Conservation (phyloP, 64 coral and sea anemone genomes). For the Hydrozoanthus tunicans region DNA sequence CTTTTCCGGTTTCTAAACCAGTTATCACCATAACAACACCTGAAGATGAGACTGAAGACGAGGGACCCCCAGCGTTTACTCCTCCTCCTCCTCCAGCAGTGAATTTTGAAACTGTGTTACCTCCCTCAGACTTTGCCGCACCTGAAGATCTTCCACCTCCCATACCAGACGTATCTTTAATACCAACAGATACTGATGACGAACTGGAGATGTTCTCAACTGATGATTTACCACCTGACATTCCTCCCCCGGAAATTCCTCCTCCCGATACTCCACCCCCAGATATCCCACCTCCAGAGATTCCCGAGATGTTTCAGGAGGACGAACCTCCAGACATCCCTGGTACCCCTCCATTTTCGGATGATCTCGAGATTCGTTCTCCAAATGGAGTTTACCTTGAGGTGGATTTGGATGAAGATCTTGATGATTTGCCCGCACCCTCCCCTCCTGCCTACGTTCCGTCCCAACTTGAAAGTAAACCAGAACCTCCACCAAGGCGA, state of each 20-base stretch:
- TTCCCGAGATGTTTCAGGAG: slow-evolving; percentile 33
- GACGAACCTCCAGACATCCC: slow-evolving; percentile 31
- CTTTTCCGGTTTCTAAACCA: slow-evolving; percentile 43
- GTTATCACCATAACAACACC: slow-evolving; percentile 82
- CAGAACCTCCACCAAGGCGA: slow-evolving; percentile 46
- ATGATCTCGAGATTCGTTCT: slow-evolving; percentile 27
- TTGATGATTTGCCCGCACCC: slow-evolving; percentile 32
- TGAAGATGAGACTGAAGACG: slow-evolving; percentile 59
- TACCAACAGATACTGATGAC: background rate
- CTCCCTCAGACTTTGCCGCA: slow-evolving; percentile 53
- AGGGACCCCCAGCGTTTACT: slow-evolving; percentile 35
- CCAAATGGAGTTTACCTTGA: slow-evolving; percentile 48
- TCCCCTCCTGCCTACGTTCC: slow-evolving; percentile 51
- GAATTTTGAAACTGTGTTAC: background rate
- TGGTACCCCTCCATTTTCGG: background rate
- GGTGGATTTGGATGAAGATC: slow-evolving; percentile 48
- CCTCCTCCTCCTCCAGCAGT: slow-evolving; percentile 59
- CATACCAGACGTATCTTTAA: slow-evolving; percentile 5
- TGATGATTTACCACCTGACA: slow-evolving; percentile 30
- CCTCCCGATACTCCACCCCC: slow-evolving; percentile 54
- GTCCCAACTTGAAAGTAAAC: slow-evolving; percentile 39
- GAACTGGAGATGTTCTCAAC: background rate
- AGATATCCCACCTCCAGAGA: slow-evolving; percentile 61
- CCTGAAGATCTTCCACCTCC: slow-evolving; percentile 45
- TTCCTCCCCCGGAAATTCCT: slow-evolving; percentile 37